Percentiles rank a stretch among this genome's conserved stretches.
These are phyloP conservation scores for Copidosoma floridanum DNA, from an alignment of 1,140 invertebrate genomes.

Conservation along the genomic window DNA sequence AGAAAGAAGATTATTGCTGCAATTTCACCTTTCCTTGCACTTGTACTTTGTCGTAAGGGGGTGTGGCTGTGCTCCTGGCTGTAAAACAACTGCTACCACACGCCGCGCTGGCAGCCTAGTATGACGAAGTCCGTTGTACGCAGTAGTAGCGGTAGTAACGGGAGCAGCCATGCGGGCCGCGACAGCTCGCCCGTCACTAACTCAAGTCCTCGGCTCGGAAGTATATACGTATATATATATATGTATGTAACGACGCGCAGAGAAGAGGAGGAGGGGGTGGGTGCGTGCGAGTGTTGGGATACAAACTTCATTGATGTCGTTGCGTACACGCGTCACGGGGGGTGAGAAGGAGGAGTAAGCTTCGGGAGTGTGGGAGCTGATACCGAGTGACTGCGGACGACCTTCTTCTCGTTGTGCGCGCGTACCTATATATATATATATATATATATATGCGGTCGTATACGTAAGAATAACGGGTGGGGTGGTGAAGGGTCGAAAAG, in stretches of 20 bases:
- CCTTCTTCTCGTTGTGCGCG: too few relatives aligned
- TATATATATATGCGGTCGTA: neutral
- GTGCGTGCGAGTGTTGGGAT: slow-evolving; percentile 34
- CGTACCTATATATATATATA: neutral
- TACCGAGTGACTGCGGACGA: neutral
- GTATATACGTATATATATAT: too few relatives aligned
- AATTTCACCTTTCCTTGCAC: too few relatives aligned
- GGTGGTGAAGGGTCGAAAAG: too few relatives aligned
- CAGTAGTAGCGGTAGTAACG: too few relatives aligned
- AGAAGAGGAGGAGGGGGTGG: too few relatives aligned
- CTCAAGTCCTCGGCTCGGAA: slow-evolving; percentile 35
- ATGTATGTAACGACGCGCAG: too few relatives aligned
- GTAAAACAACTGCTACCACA: slow-evolving; percentile 37
- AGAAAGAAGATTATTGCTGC: too few relatives aligned
- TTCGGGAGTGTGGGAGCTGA: neutral
- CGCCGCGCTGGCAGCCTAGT: too few relatives aligned
- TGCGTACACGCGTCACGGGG: neutral
- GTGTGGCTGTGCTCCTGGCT: slow-evolving; percentile 22
- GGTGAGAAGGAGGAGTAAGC: neutral
- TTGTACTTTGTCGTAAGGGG: neutral
- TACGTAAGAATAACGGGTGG: too few relatives aligned
- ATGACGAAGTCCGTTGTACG: too few relatives aligned
- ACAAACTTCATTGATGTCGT: slow-evolving; percentile 40
- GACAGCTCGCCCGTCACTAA: slow-evolving; percentile 41
- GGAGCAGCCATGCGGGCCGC: too few relatives aligned